Conservation (phyloP, 1,140 invertebrate species). For the Drosophila saltans region DNA sequence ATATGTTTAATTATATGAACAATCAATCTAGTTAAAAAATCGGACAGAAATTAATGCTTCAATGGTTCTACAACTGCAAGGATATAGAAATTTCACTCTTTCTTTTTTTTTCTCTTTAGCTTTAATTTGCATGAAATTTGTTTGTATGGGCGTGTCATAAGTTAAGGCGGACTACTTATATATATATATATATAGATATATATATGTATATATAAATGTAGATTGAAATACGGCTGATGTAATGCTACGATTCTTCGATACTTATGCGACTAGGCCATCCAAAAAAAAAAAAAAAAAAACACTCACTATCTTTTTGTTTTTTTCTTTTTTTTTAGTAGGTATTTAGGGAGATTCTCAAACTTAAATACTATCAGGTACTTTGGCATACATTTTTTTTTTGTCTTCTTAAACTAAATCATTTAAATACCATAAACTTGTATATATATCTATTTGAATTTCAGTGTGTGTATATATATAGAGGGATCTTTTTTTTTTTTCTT, state of each 20-base stretch:
- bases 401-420: conserved; percentile 29
- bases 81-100: not conserved
- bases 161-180: conserved; percentile 71
- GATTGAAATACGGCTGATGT: conserved; percentile 25
- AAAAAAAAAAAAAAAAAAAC: conserved; percentile 34
- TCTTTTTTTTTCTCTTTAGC: not conserved
- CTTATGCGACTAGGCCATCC: conserved; percentile 1
- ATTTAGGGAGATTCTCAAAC: conserved; percentile 23
- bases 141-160: conserved; percentile 66
- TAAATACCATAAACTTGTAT: conserved; percentile 7
- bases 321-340: not conserved
- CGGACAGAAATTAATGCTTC: too few species aligned
- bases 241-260: conserved; percentile 25
- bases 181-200: conserved; percentile 49
- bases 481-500: conserved; percentile 14
- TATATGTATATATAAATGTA: conserved; percentile 2
- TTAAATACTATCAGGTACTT: conserved; percentile 83
- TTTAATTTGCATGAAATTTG: conserved; percentile 5
- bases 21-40: too few species aligned
- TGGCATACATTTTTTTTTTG: conserved; percentile 63
- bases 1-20: too few species aligned
- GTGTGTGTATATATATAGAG: conserved; percentile 24
- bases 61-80: not conserved
- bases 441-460: conserved; percentile 1
- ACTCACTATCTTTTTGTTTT: not conserved